phyloP scores from a whole-genome alignment of 2,113 vertebrate species.

The Chelonoidis abingdonii region DNA sequence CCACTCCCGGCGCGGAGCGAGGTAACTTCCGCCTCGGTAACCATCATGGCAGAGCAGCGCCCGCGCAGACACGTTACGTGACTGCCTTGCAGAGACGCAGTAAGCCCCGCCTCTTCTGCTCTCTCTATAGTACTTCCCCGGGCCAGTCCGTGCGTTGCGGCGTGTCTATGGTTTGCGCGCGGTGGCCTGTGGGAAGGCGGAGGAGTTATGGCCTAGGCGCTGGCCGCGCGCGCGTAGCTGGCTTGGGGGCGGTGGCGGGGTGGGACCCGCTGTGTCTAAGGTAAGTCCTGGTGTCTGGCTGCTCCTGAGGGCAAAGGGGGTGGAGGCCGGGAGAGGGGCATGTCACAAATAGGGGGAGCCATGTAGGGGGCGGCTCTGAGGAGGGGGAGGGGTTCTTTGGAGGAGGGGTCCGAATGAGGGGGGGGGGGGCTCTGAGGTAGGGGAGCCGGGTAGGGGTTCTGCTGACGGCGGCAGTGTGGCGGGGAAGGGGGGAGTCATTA shows the following conservation, averaged over 20 bases:
- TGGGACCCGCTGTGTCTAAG: neutral
- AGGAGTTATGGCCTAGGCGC: slow-evolving; percentile 7
- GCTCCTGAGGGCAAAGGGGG: no score
- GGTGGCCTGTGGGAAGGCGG: slow-evolving; percentile 21
- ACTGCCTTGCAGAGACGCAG: no score
- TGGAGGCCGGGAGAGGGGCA: accelerated
- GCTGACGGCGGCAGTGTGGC: neutral
- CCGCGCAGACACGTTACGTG: accelerated
- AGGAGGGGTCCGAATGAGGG: accelerated
- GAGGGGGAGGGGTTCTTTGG: neutral
- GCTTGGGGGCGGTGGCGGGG: neutral
- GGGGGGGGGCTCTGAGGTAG: neutral
- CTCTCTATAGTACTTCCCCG: neutral
- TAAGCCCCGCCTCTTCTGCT: accelerated
- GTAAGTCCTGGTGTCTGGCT: neutral
- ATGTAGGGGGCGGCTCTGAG: neutral
- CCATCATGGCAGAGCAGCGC: accelerated
- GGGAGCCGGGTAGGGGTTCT: accelerated
- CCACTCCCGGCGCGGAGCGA: no score
- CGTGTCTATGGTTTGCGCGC: neutral
- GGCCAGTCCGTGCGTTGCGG: accelerated
- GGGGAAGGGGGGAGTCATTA: no score
- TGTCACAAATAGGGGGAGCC: no score
- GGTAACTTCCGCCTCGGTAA: neutral
- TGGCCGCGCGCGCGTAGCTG: neutral